A percentile compares a stretch with the other conserved stretches of the same genome.
Evolutionary conservation across 2,797 vertebrate species (phyloP).

Genomic region (Crenuchus spilurus): DNA sequence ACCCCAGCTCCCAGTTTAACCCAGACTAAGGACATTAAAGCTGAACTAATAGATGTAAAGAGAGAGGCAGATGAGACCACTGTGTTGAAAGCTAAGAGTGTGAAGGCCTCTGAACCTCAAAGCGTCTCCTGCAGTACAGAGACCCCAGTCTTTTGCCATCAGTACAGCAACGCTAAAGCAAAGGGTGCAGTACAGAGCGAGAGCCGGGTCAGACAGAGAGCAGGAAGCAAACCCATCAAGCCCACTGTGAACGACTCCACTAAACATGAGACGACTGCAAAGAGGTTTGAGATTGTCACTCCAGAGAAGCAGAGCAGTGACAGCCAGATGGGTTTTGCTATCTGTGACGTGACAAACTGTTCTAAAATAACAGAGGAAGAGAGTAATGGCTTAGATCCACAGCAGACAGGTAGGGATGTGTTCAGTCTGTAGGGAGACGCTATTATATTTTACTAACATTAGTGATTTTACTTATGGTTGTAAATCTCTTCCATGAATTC

Average conservation of each 20-base stretch:
- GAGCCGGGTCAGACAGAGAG: slow-evolving; percentile 14
- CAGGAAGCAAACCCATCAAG: background rate
- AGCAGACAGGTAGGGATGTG: slow-evolving; percentile 53
- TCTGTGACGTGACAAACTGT: background rate
- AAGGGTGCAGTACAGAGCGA: background rate
- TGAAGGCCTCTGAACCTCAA: background rate
- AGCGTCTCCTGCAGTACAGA: slow-evolving; percentile 12
- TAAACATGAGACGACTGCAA: background rate
- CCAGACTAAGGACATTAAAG: slow-evolving; percentile 23
- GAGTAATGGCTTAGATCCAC: slow-evolving; percentile 11
- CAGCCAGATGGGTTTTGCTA: background rate
- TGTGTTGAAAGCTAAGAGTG: background rate
- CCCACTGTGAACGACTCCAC: background rate
- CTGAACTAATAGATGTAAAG: background rate
- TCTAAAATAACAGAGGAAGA: background rate
- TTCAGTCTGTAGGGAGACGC: too few relatives aligned
- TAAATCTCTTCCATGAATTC: too few relatives aligned
- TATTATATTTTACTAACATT: too few relatives aligned
- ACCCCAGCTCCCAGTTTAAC: background rate
- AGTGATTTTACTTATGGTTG: too few relatives aligned
- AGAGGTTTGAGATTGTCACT: slow-evolving; percentile 52
- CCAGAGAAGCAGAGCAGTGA: slow-evolving; percentile 26
- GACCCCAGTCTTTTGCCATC: slow-evolving; percentile 7
- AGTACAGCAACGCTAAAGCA: slow-evolving; percentile 3
- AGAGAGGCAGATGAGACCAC: background rate